Base-by-base conservation (phyloP, 1,140 invertebrate species). In the Delia radicum region DNA sequence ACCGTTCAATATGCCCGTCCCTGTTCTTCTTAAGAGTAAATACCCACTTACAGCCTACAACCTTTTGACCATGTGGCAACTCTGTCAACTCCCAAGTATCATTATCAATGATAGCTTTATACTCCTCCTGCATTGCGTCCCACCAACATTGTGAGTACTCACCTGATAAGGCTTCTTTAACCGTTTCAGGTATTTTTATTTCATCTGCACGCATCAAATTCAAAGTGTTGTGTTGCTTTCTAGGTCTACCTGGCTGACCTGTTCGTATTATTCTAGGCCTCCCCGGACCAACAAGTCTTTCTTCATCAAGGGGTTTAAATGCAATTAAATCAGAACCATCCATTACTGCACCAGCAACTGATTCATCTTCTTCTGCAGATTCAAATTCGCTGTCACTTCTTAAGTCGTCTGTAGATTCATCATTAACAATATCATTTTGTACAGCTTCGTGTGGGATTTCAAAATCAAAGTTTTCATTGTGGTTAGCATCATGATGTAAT, bases 31-130 rank as follows among this genome's bases (percentile, higher is more conserved):
- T 88, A 5, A 81, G 73, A 77, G 80, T 81, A 73, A 81, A 87
- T 8, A 87, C 79, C 87, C 85, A 87, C 80, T 84, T 86, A 27
- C 73, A 80, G 27, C 75, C 75, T n/a, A 87, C 78, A 21, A 78
- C 63, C 33, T 79, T 82, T 74, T 79, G 67, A 61, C 77, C 77
- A n/a, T n/a, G n/a, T n/a, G n/a, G n/a, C n/a, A n/a, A n/a, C n/a
- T n/a, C n/a, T n/a, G n/a, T n/a, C n/a, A 85, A 18, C 21, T 74
- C 74, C 81, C 83, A 85, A 8, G 80, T 76, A 33, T 77, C 12
- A 26, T 78, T 76, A 13, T 31, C 48, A 27, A 67, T 1, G 4
- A 78, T 29, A n/a, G 62, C 42, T 5, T 75, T 62, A 4, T 75
- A 75, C 61, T 78, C 77, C 67, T 72, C 42, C 67, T 77, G n/a